Evolutionary conservation across 2,113 vertebrate genomes (phyloP).

Genomic region (Asarcornis scutulata): DNA sequence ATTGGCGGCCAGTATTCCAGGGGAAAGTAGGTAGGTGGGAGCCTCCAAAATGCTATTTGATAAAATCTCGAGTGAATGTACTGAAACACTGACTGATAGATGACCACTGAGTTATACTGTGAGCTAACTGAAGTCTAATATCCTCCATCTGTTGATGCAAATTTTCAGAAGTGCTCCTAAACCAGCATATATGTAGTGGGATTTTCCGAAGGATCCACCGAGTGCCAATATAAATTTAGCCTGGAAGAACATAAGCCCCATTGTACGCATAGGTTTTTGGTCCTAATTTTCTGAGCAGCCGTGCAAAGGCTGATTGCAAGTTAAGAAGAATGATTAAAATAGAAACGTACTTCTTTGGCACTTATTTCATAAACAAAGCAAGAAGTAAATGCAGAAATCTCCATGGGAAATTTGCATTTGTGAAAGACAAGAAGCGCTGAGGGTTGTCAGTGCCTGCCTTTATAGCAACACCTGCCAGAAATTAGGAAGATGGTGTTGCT

Average conservation of each 20-base stretch:
- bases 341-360: background rate
- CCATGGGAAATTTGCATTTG: background rate
- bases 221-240: background rate
- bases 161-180: background rate
- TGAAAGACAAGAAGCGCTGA: background rate
- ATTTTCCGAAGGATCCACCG: background rate
- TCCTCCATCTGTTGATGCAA: background rate
- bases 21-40: background rate
- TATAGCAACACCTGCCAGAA: background rate
- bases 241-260: background rate
- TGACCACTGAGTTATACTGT: background rate
- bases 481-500: background rate
- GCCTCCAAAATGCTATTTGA: background rate
- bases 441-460: background rate
- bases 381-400: background rate
- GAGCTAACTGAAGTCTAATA: background rate
- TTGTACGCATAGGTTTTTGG: background rate
- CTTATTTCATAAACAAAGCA: background rate
- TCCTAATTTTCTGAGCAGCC: background rate
- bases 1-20: background rate
- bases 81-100: background rate
- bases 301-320: background rate
- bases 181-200: background rate
- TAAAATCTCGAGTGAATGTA: slow-evolving; percentile 15
- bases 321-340: background rate